Evolutionary conservation across 1,140 invertebrate genomes (phyloP), one percentile per base, ranked within the genome.

Genomic region (Drosophila bipectinata): DNA sequence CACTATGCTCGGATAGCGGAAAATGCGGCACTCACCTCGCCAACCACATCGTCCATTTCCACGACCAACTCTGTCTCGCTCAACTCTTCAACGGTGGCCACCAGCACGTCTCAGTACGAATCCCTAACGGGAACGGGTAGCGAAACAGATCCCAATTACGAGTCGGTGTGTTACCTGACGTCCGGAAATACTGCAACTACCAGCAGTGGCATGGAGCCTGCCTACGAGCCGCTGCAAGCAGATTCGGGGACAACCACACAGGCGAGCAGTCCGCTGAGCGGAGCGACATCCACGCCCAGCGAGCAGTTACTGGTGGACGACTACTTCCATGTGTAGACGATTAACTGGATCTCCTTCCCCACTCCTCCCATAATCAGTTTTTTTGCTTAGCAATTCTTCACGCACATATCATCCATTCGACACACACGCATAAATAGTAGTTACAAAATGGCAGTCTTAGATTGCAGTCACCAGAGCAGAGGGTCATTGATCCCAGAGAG

Each of bases 131-230:
- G 94, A 3, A 94, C 94, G 1, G 94, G 94, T 4, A 96, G 95
- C 73, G 95, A 96, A 83, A 94, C 94, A 0, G 95, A 95, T 85
- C 94, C 95, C 1, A 96, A 96, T 77, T 96, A 96, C 66, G 95
- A 96, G 77, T 95, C 94, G 0, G 94, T 95, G 0, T 93, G 93
- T 15, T 91, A 92, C 61, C n/a, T 91, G 14, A 89, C 82, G 55
- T 56, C 74, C 68, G 15, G 32, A 61, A 37, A 80, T 67, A 69
- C 72, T n/a, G 57, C 47, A 12, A 77, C 57, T 5, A 68, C 34
- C 53, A 82, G 66, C 18, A 69, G 66, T 48, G 63, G 49, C 0
- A 21, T 51, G 8, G 84, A 88, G 21, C 73, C 80, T 32, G 82
- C 77, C 8, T 92, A 92, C 26, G 91, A 92, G 67, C 79, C 78